Evolutionary conservation across 2,888 invertebrate genomes (phyloP).

Genomic region (Parthenolecanium corni): DNA sequence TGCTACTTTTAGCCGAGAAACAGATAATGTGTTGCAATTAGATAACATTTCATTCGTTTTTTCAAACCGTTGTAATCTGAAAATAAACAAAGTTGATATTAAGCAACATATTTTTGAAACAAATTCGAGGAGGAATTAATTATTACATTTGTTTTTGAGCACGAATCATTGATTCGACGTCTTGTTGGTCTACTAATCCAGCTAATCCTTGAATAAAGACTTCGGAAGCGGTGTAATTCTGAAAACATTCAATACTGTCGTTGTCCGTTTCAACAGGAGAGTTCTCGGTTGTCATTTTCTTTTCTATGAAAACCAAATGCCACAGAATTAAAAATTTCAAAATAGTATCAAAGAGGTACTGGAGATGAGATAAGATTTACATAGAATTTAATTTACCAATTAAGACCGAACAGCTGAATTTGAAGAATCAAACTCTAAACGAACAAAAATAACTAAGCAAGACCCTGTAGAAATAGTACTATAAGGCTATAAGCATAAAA

Average conservation of each 20-base stretch:
- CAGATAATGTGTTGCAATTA: slow-evolving; percentile 90
- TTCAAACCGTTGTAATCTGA: slow-evolving; percentile 87
- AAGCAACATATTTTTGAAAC: not conserved
- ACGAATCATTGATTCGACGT: slow-evolving; percentile 77
- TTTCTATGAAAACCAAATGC: no score
- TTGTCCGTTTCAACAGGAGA: slow-evolving; percentile 40
- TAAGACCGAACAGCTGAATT: no score
- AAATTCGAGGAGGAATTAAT: slow-evolving; percentile 35
- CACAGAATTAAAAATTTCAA: slow-evolving; percentile 14
- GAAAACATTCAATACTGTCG: slow-evolving; percentile 72
- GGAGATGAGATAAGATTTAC: no score
- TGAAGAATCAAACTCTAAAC: no score
- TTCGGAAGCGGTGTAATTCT: slow-evolving; percentile 80
- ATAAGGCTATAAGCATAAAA: no score
- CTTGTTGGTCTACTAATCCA: slow-evolving; percentile 80
- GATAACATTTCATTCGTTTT: slow-evolving; percentile 98
- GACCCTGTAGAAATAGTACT: no score
- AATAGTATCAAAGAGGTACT: no score
- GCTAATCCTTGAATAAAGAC: slow-evolving; percentile 86
- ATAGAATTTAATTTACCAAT: no score
- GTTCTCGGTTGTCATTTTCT: slow-evolving; percentile 23
- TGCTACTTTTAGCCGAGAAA: slow-evolving; percentile 71
- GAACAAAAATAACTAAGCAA: no score
- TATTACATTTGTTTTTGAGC: slow-evolving; percentile 92
- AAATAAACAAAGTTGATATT: slow-evolving; percentile 32